These are phyloP conservation scores for Morpho deidamia DNA, from an alignment of 2,888 invertebrate species.

Conservation along the genomic window DNA sequence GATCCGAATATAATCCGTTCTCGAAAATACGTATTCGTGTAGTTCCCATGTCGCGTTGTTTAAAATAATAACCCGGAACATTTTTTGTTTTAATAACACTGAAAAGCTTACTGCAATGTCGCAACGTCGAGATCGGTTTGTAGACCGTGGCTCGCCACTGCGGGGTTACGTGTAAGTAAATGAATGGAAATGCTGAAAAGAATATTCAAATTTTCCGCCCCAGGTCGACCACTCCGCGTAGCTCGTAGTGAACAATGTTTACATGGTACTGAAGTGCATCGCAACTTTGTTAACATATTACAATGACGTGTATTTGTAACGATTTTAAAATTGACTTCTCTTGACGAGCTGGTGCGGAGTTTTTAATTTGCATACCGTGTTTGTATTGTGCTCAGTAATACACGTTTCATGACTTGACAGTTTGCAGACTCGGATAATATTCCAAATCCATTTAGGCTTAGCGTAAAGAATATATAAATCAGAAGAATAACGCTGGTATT, in stretches of 20 bases:
- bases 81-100: conserved; percentile 22
- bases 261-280: conserved; percentile 14
- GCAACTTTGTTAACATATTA: conserved; percentile 15
- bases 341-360: no score
- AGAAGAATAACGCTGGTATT: no score
- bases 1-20: conserved; percentile 4
- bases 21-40: conserved; percentile 13
- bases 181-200: conserved; percentile 19
- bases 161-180: conserved; percentile 14
- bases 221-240: conserved; percentile 4
- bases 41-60: conserved; percentile 9
- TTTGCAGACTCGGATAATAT: no score
- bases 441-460: no score
- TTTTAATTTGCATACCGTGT: no score
- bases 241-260: conserved; percentile 10
- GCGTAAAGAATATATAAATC: no score
- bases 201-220: conserved; percentile 19
- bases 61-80: conserved; percentile 15
- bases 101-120: conserved; percentile 18
- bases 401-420: no score
- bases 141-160: conserved; percentile 13
- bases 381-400: no score
- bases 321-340: no score
- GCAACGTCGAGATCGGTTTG: conserved; percentile 17
- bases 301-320: neutral